A percentile compares a stretch with the other conserved stretches of the same genome.
Conservation (phyloP, 2,888 invertebrate genomes). For the Pandemis cinnamomeana region DNA sequence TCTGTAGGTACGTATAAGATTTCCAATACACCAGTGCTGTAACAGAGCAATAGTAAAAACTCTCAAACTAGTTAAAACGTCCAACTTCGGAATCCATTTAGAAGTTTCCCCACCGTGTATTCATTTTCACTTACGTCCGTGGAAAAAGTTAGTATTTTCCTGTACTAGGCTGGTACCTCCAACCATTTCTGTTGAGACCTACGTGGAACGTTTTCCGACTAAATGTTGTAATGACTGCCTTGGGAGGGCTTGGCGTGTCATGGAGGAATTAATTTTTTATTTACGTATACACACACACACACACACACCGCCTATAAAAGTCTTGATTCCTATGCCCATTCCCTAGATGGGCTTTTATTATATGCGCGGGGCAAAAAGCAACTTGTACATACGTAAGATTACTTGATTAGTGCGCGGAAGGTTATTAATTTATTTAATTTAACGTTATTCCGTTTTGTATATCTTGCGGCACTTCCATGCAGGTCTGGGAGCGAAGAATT, state of each 20-base stretch:
- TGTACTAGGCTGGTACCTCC: conserved; percentile 34
- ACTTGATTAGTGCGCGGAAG: too few species aligned
- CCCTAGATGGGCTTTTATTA: too few species aligned
- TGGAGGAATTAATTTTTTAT: neutral
- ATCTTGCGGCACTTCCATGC: too few species aligned
- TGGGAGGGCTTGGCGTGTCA: neutral
- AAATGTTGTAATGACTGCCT: neutral
- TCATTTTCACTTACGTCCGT: conserved; percentile 49
- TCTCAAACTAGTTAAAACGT: conserved; percentile 63
- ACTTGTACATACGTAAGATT: too few species aligned
- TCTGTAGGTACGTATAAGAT: conserved; percentile 6
- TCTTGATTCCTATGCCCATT: too few species aligned
- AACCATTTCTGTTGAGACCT: neutral
- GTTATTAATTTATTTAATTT: too few species aligned
- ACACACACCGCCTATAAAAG: too few species aligned
- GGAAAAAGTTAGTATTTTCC: conserved; percentile 41
- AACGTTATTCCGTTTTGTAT: too few species aligned
- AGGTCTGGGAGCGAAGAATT: too few species aligned
- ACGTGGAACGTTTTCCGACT: neutral
- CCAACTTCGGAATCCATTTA: conserved; percentile 62
- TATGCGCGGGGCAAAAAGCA: too few species aligned
- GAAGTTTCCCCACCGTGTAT: conserved; percentile 52
- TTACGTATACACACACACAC: too few species aligned
- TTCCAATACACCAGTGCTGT: conserved; percentile 7
- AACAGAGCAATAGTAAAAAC: conserved; percentile 41